Base-by-base conservation (phyloP, 2,888 invertebrate genomes). In the Heteromyza rotundicornis region DNA sequence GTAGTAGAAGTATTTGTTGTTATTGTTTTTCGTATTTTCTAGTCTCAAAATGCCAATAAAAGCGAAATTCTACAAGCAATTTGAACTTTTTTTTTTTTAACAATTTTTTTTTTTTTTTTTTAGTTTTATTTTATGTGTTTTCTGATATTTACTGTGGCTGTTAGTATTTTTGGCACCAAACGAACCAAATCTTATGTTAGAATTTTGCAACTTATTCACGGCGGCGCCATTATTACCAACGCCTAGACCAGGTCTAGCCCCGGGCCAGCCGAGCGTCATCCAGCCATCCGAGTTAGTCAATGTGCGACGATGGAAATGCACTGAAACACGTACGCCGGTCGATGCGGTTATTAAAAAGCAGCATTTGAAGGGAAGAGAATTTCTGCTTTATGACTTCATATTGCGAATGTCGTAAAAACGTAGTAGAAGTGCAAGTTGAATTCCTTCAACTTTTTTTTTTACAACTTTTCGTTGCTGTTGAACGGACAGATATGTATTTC, bases 311-410 rank as follows among this genome's bases (percentile, higher is more conserved):
- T 40, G 40, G 32, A 40, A 40, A 14, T 40, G 40, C 40, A 40
- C 40, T 71, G 71, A 69, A 63, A 59, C 59, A 49, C 51, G 59
- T 50, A 50, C 20, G 23, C 63, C 32, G 63, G n/a, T 55, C 56
- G 56, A 44, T 35, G 59, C 64, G 57, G 59, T 65, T 59, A 52
- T 65, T 64, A 73, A 71, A 73, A 70, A 70, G 73, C 75, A 62
- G n/a, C 40, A 40, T 7, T n/a, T 14, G 10, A 40, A n/a, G n/a
- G 14, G 14, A 40, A 17, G 16, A 71, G 71, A 70, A 75, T 70
- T 70, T 71, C 72, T 69, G 69, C 68, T 75, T 76, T 77, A 76
- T 76, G 75, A 71, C 76, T 77, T 72, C 73, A 77, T 76, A 77
- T 75, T 75, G 70, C 73, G 75, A 65, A 74, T 70, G 71, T 76